Conservation (phyloP, 2,113 vertebrate species). For the Triplophysa rosa region DNA sequence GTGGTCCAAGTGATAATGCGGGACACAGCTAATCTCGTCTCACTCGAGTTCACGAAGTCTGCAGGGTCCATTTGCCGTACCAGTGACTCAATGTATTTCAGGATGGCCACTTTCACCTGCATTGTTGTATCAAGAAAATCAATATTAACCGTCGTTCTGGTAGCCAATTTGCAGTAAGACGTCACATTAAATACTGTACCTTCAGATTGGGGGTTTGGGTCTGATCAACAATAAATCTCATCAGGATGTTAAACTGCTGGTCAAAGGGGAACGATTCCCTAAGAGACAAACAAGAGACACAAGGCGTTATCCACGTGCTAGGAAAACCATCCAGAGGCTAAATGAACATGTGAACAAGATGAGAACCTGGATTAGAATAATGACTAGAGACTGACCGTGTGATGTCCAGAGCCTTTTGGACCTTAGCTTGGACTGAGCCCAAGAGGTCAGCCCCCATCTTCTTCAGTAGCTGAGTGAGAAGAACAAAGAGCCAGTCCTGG, state of each 20-base stretch:
- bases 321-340: neutral
- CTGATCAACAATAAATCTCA: conserved; percentile 99
- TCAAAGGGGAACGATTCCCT: conserved; percentile 98
- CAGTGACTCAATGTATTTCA: conserved; percentile 96
- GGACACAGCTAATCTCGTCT: conserved; percentile 95
- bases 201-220: conserved; percentile 98
- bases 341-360: neutral
- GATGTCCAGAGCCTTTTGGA: conserved; percentile 95
- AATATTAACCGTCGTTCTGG: neutral
- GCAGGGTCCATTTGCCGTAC: conserved; percentile 95
- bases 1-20: conserved; percentile 99
- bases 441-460: conserved; percentile 98
- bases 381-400: conserved; percentile 79
- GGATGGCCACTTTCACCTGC: conserved; percentile 96
- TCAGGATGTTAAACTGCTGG: conserved; percentile 98
- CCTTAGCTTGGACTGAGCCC: conserved; percentile 97
- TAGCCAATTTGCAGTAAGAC: neutral
- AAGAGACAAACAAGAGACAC: conserved; percentile 29
- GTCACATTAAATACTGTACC: conserved; percentile 66
- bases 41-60: conserved; percentile 97
- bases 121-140: neutral
- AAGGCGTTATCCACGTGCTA: neutral
- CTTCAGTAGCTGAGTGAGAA: conserved; percentile 96
- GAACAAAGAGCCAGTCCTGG: conserved; percentile 98
- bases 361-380: neutral